phyloP scores from a whole-genome alignment of 2,888 invertebrate species.

The Melitaea athalia region DNA sequence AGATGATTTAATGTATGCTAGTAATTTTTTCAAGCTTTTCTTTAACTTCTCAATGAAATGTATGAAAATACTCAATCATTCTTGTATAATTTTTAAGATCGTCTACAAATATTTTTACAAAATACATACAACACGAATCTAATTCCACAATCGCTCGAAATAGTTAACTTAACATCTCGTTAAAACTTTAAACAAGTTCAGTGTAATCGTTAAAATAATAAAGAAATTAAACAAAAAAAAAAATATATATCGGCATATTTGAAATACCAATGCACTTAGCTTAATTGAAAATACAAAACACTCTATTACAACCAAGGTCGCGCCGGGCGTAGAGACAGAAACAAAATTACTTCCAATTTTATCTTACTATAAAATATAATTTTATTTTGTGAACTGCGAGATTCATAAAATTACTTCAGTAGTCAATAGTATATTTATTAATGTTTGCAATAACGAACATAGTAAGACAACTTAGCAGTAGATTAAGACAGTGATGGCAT shows the following conservation, averaged over 20 bases:
- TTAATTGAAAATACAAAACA: conserved; percentile 37
- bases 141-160: background rate
- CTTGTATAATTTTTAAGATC: too few species aligned
- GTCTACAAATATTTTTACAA: background rate
- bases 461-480: background rate
- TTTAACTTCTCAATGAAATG: too few species aligned
- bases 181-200: conserved; percentile 2
- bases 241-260: conserved; percentile 22
- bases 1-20: too few species aligned
- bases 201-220: conserved; percentile 19
- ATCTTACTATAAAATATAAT: background rate
- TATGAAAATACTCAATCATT: too few species aligned
- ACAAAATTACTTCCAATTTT: background rate
- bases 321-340: conserved; percentile 25
- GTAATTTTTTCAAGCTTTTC: too few species aligned
- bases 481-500: background rate
- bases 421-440: background rate
- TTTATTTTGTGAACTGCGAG: background rate
- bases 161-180: background rate
- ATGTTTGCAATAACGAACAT: background rate
- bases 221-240: conserved; percentile 3
- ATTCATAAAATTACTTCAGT: background rate
- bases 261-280: conserved; percentile 32
- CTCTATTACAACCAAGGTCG: conserved; percentile 37
- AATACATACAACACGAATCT: background rate